Base-by-base conservation (phyloP, 2,797 vertebrate species). In the Staurois parvus region DNA sequence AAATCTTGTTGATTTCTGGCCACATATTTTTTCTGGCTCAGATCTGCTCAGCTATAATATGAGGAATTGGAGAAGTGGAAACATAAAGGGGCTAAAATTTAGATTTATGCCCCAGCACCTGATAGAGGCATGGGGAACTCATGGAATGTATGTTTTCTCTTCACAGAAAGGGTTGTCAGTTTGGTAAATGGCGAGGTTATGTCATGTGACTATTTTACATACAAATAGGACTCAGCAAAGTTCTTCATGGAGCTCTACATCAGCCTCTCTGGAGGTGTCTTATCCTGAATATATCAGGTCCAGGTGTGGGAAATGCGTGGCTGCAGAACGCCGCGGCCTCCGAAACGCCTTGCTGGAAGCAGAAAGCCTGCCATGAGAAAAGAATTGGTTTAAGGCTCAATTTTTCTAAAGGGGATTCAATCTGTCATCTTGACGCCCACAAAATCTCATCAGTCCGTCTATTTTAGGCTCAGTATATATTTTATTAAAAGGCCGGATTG, bases 371-470 rank as follows among this genome's bases (percentile, higher is more conserved):
- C 89, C 89, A 89, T 69, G 81, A 88, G 79, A 88, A 66, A 69
- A 9, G 84, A 91, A 90, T 90, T 91, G 86, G 72, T 90, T 85
- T 91, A 52, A 0, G 13, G 87, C 83, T 81, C 64, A 78, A 93
- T 56, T 90, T 92, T 92, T 91, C 90, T 91, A 28, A 74, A 64
- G 83, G 48, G 92, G 93, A 91, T 91, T 88, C 90, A 91, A 93
- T 91, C 90, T 88, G 69, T 89, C 85, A 77, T 87, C 89, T 73
- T 11, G 0, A 84, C 62, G 30, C 87, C 13, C 19, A 37, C 87
- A 85, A 91, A 92, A 91, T 90, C 73, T 88, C 86, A 90, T 92
- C 24, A 87, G 89, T 88, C 90, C 84, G 90, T 68, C 82, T 91
- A 67, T 86, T 92, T 86, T 34, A 34, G 9, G 81, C 45, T 90